Conservation (phyloP, 2,113 vertebrate genomes). For the Cyprinodon variegatus region DNA sequence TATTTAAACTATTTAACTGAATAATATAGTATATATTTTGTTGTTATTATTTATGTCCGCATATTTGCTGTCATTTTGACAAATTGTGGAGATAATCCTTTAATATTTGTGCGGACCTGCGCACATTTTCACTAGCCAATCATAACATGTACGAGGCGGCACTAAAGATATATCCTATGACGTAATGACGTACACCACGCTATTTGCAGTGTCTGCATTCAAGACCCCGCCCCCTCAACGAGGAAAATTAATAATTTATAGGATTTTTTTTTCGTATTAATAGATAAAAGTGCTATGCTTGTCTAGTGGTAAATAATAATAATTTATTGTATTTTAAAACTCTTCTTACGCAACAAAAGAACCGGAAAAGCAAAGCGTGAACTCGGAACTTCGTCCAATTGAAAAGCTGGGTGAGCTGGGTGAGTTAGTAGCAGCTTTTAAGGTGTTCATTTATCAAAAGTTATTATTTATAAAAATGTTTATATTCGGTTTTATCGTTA, state of each 20-base stretch:
- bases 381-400: conserved; percentile 56
- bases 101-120: too few relatives aligned
- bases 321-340: not conserved
- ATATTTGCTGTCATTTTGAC: too few relatives aligned
- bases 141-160: not conserved
- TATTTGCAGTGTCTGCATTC: not conserved
- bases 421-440: conserved; percentile 23
- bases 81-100: too few relatives aligned
- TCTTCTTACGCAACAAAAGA: not conserved
- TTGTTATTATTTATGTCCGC: too few relatives aligned
- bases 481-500: accelerated
- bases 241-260: not conserved
- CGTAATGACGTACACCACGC: not conserved
- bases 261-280: not conserved
- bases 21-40: too few relatives aligned
- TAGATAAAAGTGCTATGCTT: not conserved
- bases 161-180: not conserved
- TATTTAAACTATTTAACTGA: too few relatives aligned
- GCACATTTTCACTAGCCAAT: not conserved
- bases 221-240: too few relatives aligned
- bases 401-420: conserved; percentile 40
- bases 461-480: not conserved
- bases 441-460: conserved; percentile 39
- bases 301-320: not conserved
- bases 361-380: conserved; percentile 68